phyloP scores from a whole-genome alignment of 2,113 vertebrate species.

The Peromyscus maniculatus region DNA sequence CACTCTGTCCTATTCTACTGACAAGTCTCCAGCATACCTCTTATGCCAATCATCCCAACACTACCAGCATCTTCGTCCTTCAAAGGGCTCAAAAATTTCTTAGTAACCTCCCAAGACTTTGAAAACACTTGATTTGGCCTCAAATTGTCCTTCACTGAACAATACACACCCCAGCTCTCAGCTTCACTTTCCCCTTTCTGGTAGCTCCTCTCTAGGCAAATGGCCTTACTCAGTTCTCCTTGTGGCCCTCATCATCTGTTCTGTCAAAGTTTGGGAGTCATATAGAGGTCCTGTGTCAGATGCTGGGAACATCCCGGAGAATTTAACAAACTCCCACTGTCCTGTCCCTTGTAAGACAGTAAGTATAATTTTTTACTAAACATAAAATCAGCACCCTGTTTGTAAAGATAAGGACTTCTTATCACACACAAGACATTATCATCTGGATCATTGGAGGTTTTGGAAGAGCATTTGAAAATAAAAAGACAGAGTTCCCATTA shows the following conservation, averaged over 20 bases:
- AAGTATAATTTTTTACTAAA: neutral
- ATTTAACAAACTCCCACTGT: neutral
- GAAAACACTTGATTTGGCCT: neutral
- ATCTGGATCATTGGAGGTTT: neutral
- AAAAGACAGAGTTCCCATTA: neutral
- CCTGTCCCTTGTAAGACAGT: neutral
- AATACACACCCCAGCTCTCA: neutral
- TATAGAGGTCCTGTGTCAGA: neutral
- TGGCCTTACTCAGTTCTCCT: neutral
- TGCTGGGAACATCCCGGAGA: neutral
- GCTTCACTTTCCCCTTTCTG: neutral
- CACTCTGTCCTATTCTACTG: too few relatives aligned
- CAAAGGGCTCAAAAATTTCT: neutral
- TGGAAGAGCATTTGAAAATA: neutral
- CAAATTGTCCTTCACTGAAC: neutral
- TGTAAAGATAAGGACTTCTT: neutral
- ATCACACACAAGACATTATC: neutral
- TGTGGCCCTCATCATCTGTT: neutral
- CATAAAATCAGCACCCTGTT: neutral
- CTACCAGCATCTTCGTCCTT: too few relatives aligned
- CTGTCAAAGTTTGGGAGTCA: neutral
- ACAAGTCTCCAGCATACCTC: rapidly evolving
- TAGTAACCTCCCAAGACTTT: neutral
- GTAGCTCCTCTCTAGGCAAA: neutral
- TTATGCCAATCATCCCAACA: neutral